Base-by-base conservation (phyloP, 2,797 vertebrate genomes). In the Notolabrus celidotus region DNA sequence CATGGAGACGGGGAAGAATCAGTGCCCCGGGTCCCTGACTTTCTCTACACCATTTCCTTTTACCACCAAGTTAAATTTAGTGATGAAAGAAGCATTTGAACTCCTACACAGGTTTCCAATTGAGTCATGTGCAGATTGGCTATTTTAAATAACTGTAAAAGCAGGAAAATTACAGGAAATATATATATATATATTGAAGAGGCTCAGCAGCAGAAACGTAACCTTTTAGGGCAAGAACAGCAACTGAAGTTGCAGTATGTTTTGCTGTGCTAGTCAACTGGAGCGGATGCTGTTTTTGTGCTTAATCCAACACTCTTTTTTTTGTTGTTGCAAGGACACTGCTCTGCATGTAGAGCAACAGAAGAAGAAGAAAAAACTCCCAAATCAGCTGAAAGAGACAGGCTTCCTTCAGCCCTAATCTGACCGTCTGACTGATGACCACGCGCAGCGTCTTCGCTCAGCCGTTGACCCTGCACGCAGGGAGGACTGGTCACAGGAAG, bases 31-130 rank as follows among this genome's bases (percentile, higher is more conserved):
- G 76, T 82, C 62, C 69, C 42, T 34, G 56, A 56, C 74, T 80
- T 65, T 82, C 71, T 76, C 69, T 52, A 79, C 87, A 69, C 80
- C 72, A 61, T 86, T 89, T 82, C 77, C 56, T 77, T 88, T 88
- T 83, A 90, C 84, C 84, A 68, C 80, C 5, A 39, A 69, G 64
- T 69, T 77, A 79, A 82, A 87, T 82, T 83, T 72, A 80, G 83
- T 42, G 73, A 71, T 80, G 74, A 86, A 84, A 86, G 84, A 71
- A 47, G 39, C 27, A 47, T 75, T 47, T 76, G 77, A 86, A 83
- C 81, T 74, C 79, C 73, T 58, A 73, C 82, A 68, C 77, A 67
- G 79, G 73, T 67, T 77, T 86, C 58, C 65, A 67, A 74, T 56
- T 3, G 19, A 58, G 52, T 33, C 51, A 46, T 33, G 23, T 20